Percentiles rank a stretch among this genome's conserved stretches.
These are phyloP conservation scores for Lathronympha strigana DNA, from an alignment of 2,888 invertebrate genomes.

Conservation along the genomic window DNA sequence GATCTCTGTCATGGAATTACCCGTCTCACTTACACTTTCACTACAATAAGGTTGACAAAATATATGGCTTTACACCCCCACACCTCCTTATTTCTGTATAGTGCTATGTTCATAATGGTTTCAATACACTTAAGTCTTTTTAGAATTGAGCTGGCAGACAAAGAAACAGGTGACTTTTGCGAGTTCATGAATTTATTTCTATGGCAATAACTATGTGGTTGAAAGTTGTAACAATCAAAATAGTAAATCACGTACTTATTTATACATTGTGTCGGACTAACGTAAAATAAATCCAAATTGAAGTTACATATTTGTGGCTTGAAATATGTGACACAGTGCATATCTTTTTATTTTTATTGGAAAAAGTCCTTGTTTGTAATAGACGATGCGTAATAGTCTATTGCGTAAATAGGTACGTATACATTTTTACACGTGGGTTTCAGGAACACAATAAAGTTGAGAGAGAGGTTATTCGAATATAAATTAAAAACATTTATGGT, in stretches of 20 bases:
- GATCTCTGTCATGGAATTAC: no score
- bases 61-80: constrained; percentile 20
- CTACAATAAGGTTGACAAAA: constrained; percentile 8
- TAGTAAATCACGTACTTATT: background rate
- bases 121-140: background rate
- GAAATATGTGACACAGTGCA: no score
- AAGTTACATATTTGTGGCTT: no score
- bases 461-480: no score
- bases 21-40: background rate
- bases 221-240: background rate
- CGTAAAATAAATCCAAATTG: no score
- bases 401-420: no score
- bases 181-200: constrained; percentile 28
- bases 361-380: no score
- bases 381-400: no score
- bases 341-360: no score
- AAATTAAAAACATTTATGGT: no score
- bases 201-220: background rate
- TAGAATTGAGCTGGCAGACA: constrained; percentile 1
- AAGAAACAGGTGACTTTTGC: constrained; percentile 24
- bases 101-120: background rate
- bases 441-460: no score
- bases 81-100: background rate
- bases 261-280: background rate
- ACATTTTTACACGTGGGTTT: no score